Conservation (phyloP, 2,113 vertebrate genomes). For the Sapajus apella region DNA sequence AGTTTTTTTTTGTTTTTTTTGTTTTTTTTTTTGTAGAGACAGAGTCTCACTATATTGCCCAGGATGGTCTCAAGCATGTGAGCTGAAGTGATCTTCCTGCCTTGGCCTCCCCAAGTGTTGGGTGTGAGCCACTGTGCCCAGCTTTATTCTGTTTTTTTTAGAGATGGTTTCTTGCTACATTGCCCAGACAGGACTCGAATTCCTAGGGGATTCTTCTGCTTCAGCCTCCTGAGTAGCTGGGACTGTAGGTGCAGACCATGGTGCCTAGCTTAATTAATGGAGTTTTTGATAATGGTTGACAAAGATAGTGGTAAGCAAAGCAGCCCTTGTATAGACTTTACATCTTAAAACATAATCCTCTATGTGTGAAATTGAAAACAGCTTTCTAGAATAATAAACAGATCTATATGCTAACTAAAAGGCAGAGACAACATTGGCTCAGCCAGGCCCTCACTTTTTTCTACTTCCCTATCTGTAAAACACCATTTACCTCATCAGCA, state of each 20-base stretch:
- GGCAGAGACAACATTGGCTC: not conserved
- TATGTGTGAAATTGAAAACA: not conserved
- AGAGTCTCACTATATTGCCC: not conserved
- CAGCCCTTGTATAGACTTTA: not conserved
- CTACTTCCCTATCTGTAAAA: not conserved
- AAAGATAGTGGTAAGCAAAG: not conserved
- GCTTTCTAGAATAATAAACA: not conserved
- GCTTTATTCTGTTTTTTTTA: not conserved
- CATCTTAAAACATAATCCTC: not conserved
- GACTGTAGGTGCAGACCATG: not conserved
- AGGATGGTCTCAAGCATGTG: not conserved
- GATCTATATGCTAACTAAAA: not conserved
- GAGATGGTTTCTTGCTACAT: not conserved
- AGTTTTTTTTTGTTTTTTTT: no score
- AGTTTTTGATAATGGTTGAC: not conserved
- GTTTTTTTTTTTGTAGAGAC: not conserved
- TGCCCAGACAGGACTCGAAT: not conserved
- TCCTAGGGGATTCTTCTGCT: not conserved
- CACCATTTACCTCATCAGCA: not conserved
- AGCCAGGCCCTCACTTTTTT: not conserved
- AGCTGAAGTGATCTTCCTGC: not conserved
- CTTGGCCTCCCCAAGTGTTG: not conserved
- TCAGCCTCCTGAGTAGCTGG: not conserved
- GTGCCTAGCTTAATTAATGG: not conserved
- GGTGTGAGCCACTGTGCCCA: not conserved